phyloP scores from a whole-genome alignment of 2,888 invertebrate species.

The Arge pagana region DNA sequence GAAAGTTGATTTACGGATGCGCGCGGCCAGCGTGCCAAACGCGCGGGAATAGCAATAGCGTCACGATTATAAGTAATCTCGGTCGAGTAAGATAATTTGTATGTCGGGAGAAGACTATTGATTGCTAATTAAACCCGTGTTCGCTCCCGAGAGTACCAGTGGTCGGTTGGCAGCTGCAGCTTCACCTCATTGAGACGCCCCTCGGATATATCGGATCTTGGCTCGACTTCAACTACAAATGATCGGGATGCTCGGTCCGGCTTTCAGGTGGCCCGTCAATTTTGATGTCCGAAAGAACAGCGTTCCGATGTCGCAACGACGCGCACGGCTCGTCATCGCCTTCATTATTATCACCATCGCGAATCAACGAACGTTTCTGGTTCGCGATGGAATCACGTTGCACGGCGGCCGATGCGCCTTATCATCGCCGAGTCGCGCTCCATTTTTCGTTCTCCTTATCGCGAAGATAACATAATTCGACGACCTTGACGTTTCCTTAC shows the following conservation, averaged over 20 bases:
- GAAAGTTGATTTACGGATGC: no score
- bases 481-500: no score
- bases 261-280: constrained; percentile 6
- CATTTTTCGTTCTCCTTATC: no score
- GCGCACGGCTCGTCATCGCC: background rate
- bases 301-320: background rate
- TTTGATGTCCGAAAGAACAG: background rate
- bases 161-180: constrained; percentile 43
- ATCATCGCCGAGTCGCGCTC: no score
- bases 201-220: constrained; percentile 50
- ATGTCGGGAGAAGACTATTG: constrained; percentile 39
- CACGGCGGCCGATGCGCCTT: no score
- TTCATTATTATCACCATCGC: no score
- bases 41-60: no score
- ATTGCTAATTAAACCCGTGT: constrained; percentile 49
- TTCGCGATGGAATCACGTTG: no score
- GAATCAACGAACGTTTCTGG: no score
- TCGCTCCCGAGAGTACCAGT: constrained; percentile 27
- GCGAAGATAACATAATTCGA: no score
- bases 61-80: constrained; percentile 12
- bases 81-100: constrained; percentile 18
- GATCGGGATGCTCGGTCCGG: constrained; percentile 38
- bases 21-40: no score
- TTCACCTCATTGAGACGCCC: constrained; percentile 46
- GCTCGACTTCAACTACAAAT: constrained; percentile 50